phyloP scores from a whole-genome alignment of 1,140 invertebrate genomes.

The Papilio polyxenes region DNA sequence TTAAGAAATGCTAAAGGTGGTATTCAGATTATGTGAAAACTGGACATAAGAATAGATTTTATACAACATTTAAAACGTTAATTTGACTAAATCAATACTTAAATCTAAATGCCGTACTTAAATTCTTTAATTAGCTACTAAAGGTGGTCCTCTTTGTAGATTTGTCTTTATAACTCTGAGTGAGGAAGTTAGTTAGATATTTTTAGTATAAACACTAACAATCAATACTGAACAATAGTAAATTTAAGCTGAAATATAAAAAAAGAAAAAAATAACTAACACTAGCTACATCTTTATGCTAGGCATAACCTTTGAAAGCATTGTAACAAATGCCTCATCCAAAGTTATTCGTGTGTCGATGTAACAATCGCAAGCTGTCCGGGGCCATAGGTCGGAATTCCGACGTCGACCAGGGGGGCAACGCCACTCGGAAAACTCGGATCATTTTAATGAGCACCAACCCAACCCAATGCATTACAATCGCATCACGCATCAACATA shows the following conservation, averaged over 20 bases:
- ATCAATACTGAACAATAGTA: too few relatives aligned
- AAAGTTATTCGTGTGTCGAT: constrained; percentile 15
- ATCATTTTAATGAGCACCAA: constrained; percentile 45
- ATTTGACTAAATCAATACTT: background rate
- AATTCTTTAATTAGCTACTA: too few relatives aligned
- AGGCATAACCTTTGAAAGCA: background rate
- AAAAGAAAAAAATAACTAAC: too few relatives aligned
- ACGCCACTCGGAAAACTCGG: constrained; percentile 46
- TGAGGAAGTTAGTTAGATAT: too few relatives aligned
- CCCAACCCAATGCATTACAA: constrained; percentile 27
- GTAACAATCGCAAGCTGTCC: constrained; percentile 42
- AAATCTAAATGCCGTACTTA: background rate
- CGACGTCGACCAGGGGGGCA: constrained; percentile 43
- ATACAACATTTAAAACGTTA: too few relatives aligned
- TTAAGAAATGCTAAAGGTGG: constrained; percentile 38
- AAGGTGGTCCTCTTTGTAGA: too few relatives aligned
- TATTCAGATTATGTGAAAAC: background rate
- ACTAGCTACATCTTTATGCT: background rate
- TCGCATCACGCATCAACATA: background rate
- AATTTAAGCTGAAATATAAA: too few relatives aligned
- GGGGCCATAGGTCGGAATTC: constrained; percentile 52
- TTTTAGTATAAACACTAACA: too few relatives aligned
- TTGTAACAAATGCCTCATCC: constrained; percentile 7
- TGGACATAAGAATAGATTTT: background rate
- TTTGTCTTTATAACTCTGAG: too few relatives aligned